Evolutionary conservation across 2,888 invertebrate genomes (phyloP).

Genomic region (Xestoiulus laeticollis): DNA sequence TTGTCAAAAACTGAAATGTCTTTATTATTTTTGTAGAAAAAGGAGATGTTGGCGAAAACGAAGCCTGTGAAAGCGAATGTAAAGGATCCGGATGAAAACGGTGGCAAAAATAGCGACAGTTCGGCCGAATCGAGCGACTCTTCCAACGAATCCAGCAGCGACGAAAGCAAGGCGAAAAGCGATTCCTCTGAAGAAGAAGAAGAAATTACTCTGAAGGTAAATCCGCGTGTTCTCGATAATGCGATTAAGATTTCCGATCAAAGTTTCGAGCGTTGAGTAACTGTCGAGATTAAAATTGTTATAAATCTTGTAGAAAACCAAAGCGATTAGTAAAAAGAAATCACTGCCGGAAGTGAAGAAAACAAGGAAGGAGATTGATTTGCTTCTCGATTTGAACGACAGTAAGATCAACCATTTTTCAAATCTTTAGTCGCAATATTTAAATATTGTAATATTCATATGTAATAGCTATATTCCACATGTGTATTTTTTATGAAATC

Average conservation of each 20-base stretch:
- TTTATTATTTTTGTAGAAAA: not conserved
- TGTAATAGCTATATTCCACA: no score
- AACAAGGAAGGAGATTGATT: slow-evolving; percentile 73
- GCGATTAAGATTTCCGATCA: no score
- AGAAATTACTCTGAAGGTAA: no score
- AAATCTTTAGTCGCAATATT: no score
- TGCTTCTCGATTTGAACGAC: slow-evolving; percentile 82
- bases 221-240: no score
- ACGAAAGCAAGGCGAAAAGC: not conserved
- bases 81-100: not conserved
- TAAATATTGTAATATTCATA: no score
- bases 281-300: no score
- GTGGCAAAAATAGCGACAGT: slow-evolving; percentile 59
- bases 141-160: slow-evolving; percentile 52
- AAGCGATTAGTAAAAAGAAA: slow-evolving; percentile 54
- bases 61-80: not conserved
- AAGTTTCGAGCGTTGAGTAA: no score
- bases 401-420: no score
- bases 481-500: no score
- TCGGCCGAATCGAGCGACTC: slow-evolving; percentile 58
- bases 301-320: not conserved
- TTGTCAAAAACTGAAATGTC: no score
- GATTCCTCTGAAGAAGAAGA: slow-evolving; percentile 56
- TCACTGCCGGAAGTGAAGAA: slow-evolving; percentile 56
- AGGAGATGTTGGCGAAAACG: not conserved